These are phyloP conservation scores for Meloidogyne exigua DNA, from an alignment of 1,140 invertebrate genomes.

Conservation along the genomic window DNA sequence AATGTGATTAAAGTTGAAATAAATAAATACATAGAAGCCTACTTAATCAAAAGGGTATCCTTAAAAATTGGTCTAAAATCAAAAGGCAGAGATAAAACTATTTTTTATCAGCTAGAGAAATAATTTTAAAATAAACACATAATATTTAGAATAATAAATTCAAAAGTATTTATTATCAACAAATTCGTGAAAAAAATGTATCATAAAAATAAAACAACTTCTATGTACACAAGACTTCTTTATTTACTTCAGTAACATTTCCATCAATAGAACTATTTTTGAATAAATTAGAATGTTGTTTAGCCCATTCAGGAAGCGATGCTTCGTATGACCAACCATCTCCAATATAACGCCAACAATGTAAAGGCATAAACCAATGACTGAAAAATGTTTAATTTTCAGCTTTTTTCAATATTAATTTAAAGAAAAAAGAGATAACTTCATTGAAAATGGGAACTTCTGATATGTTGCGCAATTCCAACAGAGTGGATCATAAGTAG, in stretches of 20 bases:
- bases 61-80: too few species aligned
- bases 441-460: neutral
- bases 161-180: too few species aligned
- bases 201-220: too few species aligned
- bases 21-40: too few species aligned
- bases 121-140: too few species aligned
- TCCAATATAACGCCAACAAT: slow-evolving; percentile 56
- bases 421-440: neutral
- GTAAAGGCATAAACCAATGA: slow-evolving; percentile 37
- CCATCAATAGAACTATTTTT: neutral
- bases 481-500: slow-evolving; percentile 12
- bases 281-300: neutral
- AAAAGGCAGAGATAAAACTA: too few species aligned
- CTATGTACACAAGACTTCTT: neutral
- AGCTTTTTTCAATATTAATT: neutral
- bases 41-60: too few species aligned
- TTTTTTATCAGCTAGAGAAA: too few species aligned
- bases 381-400: slow-evolving; percentile 2
- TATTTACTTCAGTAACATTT: neutral
- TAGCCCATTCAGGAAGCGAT: slow-evolving; percentile 55
- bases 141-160: too few species aligned
- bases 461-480: slow-evolving; percentile 2
- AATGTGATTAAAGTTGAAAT: too few species aligned
- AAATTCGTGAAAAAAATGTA: too few species aligned
- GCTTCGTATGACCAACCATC: slow-evolving; percentile 52